A percentile compares a stretch with the other conserved stretches of the same genome.
phyloP scores from a whole-genome alignment of 2,888 invertebrate genomes.

The Lepidocyrtinus sp. region DNA sequence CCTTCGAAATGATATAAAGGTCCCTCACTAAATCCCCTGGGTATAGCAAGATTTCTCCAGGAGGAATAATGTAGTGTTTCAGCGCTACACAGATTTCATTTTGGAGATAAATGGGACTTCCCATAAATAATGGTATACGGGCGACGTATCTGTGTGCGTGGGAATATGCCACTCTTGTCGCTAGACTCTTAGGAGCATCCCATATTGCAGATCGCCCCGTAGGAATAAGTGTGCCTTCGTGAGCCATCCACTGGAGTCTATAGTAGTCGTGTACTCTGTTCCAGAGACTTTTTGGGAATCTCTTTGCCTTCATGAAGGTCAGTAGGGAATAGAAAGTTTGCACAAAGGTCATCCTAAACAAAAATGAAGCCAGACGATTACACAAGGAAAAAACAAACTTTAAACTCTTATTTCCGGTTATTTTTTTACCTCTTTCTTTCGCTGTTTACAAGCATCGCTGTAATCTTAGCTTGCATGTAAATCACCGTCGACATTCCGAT shows the following conservation, averaged over 20 bases:
- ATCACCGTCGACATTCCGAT: constrained; percentile 54
- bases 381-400: neutral
- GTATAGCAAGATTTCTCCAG: constrained; percentile 63
- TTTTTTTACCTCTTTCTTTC: constrained; percentile 58
- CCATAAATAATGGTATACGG: constrained; percentile 64
- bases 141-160: constrained; percentile 60
- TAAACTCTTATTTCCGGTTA: neutral
- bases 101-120: constrained; percentile 41
- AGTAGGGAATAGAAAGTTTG: constrained; percentile 63
- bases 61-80: constrained; percentile 65
- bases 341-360: constrained; percentile 59
- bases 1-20: constrained; percentile 67
- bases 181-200: constrained; percentile 66
- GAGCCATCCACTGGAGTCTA: constrained; percentile 64
- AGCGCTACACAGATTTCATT: constrained; percentile 55
- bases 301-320: constrained; percentile 60
- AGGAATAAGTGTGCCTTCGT: constrained; percentile 65
- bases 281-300: constrained; percentile 57
- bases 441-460: constrained; percentile 63
- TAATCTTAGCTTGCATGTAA: constrained; percentile 60
- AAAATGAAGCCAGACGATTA: neutral
- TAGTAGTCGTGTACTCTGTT: constrained; percentile 59
- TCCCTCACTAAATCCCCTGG: constrained; percentile 63
- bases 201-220: constrained; percentile 61
- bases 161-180: constrained; percentile 48